Base-by-base conservation (phyloP, 2,888 invertebrate genomes). In the Eurois occulta region DNA sequence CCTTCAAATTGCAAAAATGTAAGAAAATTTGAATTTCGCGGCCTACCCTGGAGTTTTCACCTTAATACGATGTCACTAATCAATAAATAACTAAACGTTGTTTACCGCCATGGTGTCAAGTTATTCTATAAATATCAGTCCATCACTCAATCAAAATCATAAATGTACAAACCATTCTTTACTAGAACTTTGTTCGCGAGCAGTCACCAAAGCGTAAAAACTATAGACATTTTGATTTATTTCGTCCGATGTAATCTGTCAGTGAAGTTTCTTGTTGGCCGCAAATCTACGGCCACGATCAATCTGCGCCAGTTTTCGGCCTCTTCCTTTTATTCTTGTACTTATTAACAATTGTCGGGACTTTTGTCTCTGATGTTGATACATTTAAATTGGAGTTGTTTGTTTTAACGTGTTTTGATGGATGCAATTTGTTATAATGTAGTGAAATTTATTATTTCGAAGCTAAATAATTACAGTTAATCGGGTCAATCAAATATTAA, bases 251-350 rank as follows among this genome's bases (percentile, higher is more conserved):
- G 92, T 91, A 91, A 92, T 92, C 92, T 90, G 91, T 92, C 92
- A 92, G 87, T 86, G 80, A 90, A 91, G 90, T 92, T 91, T 89
- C 91, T 92, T 91, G 89, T 89, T 88, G 83, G 84, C 91, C 90
- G 78, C 91, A 90, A 92, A 92, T 90, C 91, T 88, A 84, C 82
- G 81, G 78, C 87, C 79, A 84, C 86, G 86, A 92, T 92, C 92
- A 92, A 92, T 92, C 92, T 92, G 89, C 86, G 86, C 70, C 83
- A 86, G 89, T 87, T 89, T 86, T 71, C 82, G 84, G 74, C 83
- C 65, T 85, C 70, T 85, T 86, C 84, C 87, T 89, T 91, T 91
- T 89, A 89, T 90, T 92, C 87, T 86, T 85, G 81, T 90, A 89
- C 88, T 90, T 90, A 91, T 91, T 90, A 89, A 90, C 91, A 90